These are phyloP conservation scores for Forbesichthys papilliferus DNA, from an alignment of 2,113 vertebrate genomes.

Conservation along the genomic window DNA sequence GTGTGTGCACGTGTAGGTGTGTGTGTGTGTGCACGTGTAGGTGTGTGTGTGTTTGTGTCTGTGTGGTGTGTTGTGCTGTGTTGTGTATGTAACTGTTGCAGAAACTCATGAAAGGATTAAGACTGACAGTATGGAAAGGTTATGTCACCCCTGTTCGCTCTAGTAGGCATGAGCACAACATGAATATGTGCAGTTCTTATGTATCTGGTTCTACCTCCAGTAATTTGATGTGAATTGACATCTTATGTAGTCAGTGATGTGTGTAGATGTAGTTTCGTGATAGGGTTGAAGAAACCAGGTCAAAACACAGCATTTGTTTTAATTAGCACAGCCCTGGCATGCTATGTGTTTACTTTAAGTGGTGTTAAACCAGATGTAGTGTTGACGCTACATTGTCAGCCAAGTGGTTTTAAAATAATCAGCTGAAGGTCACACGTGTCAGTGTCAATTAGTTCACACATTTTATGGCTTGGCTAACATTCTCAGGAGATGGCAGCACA, in stretches of 20 bases:
- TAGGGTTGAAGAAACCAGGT: too few species aligned
- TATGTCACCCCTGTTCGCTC: slow-evolving; percentile 15
- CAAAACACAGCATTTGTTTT: too few species aligned
- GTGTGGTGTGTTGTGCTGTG: background rate
- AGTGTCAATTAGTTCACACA: slow-evolving; percentile 48
- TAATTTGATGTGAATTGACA: too few species aligned
- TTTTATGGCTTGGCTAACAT: slow-evolving; percentile 8
- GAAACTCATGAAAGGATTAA: slow-evolving; percentile 21
- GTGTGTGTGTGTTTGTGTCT: background rate
- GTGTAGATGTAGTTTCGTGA: too few species aligned
- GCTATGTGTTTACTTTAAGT: too few species aligned
- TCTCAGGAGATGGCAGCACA: slow-evolving; percentile 18
- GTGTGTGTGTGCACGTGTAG: background rate
- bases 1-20: too few species aligned
- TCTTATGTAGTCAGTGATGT: too few species aligned
- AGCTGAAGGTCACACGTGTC: slow-evolving; percentile 62
- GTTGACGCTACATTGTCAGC: too few species aligned
- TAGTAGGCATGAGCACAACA: slow-evolving; percentile 9
- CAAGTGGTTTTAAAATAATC: slow-evolving; percentile 34
- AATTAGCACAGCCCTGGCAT: too few species aligned
- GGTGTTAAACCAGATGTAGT: too few species aligned
- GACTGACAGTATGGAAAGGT: slow-evolving; percentile 28
- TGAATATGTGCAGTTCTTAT: too few species aligned
- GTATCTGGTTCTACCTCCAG: too few species aligned
- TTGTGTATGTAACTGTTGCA: slow-evolving; percentile 5